Evolutionary conservation across 2,888 invertebrate genomes (phyloP).

Genomic region (Portevinia maculata): DNA sequence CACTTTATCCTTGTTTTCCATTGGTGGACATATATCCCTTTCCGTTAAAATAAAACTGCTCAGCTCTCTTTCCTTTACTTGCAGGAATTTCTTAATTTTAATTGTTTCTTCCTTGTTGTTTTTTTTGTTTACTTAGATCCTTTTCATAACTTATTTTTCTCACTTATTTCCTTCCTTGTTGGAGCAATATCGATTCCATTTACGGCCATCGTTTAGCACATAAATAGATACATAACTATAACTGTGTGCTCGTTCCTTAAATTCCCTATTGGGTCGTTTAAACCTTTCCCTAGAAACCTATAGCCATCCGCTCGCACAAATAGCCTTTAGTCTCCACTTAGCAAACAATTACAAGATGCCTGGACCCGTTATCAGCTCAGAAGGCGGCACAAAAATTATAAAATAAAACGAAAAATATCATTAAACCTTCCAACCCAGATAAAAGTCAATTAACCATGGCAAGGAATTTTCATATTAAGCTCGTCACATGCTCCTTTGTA

Average conservation of each 20-base stretch:
- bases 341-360: slow-evolving; percentile 48
- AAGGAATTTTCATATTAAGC: slow-evolving; percentile 35
- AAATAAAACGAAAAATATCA: slow-evolving; percentile 12
- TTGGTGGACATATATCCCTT: too few species aligned
- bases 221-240: neutral
- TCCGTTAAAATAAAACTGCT: neutral
- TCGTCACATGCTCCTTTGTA: slow-evolving; percentile 6
- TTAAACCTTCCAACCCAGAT: slow-evolving; percentile 53
- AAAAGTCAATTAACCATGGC: slow-evolving; percentile 61
- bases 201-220: slow-evolving; percentile 11
- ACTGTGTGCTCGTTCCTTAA: slow-evolving; percentile 14
- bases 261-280: slow-evolving; percentile 30
- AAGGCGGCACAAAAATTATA: neutral
- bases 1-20: too few species aligned
- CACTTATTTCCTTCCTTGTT: neutral
- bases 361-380: neutral
- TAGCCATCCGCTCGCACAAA: slow-evolving; percentile 9
- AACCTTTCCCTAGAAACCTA: neutral
- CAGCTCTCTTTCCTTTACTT: neutral
- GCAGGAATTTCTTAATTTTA: neutral
- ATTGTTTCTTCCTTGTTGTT: neutral
- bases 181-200: slow-evolving; percentile 28
- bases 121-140: neutral
- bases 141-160: neutral
- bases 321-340: slow-evolving; percentile 49